Conservation (phyloP, 2,797 vertebrate genomes). For the Gallinago solitaria region DNA sequence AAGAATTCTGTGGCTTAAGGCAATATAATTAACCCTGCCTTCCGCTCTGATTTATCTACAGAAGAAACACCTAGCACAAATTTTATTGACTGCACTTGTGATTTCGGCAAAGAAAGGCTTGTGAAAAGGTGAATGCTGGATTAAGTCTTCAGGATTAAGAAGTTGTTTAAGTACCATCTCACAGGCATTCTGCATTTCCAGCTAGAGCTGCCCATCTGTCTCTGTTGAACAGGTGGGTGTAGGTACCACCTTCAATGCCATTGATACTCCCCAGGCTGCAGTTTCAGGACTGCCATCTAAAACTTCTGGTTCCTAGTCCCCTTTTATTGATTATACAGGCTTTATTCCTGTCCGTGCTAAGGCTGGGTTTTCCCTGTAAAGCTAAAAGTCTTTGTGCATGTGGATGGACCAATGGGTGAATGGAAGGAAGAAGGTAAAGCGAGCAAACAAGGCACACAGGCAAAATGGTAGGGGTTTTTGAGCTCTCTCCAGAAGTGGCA, state of each 20-base stretch:
- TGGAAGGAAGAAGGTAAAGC: background rate
- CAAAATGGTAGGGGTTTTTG: background rate
- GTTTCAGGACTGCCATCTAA: background rate
- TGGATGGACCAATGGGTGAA: background rate
- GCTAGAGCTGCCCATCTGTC: background rate
- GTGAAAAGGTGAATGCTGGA: background rate
- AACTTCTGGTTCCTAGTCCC: background rate
- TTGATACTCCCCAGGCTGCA: background rate
- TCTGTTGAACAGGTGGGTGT: background rate
- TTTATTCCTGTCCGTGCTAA: background rate
- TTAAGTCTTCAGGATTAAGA: background rate
- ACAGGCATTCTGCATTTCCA: background rate
- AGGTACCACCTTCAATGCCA: background rate
- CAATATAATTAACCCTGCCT: background rate
- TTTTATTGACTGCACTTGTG: rapidly evolving
- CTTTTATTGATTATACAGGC: background rate
- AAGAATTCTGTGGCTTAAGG: background rate
- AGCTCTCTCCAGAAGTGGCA: background rate
- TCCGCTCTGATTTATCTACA: background rate
- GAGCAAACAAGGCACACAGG: background rate
- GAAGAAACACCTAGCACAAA: background rate
- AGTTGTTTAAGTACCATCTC: background rate
- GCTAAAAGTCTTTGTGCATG: background rate
- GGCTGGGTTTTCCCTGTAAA: background rate
- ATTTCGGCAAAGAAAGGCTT: background rate